Evolutionary conservation across 2,113 vertebrate genomes (phyloP).

Genomic region (Pardalotus punctatus): DNA sequence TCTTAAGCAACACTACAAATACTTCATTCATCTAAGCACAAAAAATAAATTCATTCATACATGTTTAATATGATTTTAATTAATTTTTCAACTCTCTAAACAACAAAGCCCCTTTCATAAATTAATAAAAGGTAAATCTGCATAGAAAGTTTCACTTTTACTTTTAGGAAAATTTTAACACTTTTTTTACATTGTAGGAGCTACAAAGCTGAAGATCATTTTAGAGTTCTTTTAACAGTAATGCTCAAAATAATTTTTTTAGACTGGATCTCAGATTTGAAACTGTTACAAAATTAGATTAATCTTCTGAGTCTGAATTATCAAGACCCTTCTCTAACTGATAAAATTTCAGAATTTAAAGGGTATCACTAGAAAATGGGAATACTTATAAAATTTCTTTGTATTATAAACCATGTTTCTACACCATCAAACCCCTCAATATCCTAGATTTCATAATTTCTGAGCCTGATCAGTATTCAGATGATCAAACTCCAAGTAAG

Average conservation of each 20-base stretch:
- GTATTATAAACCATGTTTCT: neutral
- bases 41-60: neutral
- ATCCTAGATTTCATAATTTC: neutral
- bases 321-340: neutral
- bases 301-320: neutral
- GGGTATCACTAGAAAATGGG: neutral
- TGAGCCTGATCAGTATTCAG: neutral
- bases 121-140: neutral
- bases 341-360: neutral
- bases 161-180: neutral
- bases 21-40: neutral
- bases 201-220: neutral
- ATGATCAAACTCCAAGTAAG: neutral
- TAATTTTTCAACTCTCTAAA: neutral
- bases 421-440: neutral
- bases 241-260: neutral
- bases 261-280: neutral
- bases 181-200: neutral
- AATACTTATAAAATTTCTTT: neutral
- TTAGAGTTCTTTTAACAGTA: neutral
- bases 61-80: slow-evolving; percentile 15
- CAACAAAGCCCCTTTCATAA: neutral
- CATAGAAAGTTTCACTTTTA: neutral
- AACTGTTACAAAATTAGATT: neutral
- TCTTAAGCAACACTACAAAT: neutral